Evolutionary conservation across 2,797 vertebrate species (phyloP).

Genomic region (Eutrigla gurnardus): DNA sequence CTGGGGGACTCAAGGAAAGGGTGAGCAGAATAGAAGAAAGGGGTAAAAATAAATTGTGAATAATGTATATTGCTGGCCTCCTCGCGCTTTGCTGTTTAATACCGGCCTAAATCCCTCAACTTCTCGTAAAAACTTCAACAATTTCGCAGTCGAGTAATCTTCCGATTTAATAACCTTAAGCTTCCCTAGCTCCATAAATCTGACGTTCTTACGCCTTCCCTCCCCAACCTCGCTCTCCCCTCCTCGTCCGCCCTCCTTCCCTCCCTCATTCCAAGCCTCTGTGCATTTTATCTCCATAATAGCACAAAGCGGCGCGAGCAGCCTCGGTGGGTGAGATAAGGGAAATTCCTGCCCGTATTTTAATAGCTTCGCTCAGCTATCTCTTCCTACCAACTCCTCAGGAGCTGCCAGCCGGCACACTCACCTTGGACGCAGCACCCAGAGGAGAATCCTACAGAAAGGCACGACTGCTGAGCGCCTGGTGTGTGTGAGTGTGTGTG

Average conservation of each 20-base stretch:
- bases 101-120: conserved; percentile 86
- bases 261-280: conserved; percentile 80
- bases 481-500: conserved; percentile 40
- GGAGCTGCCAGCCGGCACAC: conserved; percentile 83
- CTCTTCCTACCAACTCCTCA: conserved; percentile 86
- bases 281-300: conserved; percentile 91
- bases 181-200: conserved; percentile 87
- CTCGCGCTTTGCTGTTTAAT: conserved; percentile 85
- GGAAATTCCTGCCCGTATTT: conserved; percentile 88
- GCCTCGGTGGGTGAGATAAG: conserved; percentile 83
- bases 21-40: conserved; percentile 69
- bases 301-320: conserved; percentile 87
- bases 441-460: conserved; percentile 86
- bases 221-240: conserved; percentile 60
- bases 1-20: conserved; percentile 57
- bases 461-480: conserved; percentile 69
- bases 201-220: conserved; percentile 83
- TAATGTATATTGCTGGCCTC: conserved; percentile 82
- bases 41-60: conserved; percentile 80
- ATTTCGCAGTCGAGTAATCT: conserved; percentile 91
- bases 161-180: conserved; percentile 91
- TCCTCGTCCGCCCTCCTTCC: conserved; percentile 67
- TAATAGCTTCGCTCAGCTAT: conserved; percentile 92
- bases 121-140: conserved; percentile 87
- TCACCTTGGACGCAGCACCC: conserved; percentile 88